phyloP scores from a whole-genome alignment of 2,113 vertebrate species.

The Chitala chitala region DNA sequence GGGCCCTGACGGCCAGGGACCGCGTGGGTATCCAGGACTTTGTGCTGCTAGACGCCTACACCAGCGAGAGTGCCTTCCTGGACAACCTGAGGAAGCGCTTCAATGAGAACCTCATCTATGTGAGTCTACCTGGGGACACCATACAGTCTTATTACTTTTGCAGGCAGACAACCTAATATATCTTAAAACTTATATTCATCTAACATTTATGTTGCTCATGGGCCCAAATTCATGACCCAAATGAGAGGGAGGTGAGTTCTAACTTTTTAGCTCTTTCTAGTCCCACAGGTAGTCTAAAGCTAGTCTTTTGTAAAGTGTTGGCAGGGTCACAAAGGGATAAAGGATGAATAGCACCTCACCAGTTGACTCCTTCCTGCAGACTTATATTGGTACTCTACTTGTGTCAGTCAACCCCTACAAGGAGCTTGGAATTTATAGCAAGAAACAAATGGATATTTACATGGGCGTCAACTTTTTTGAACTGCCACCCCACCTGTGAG shows the following conservation, averaged over 20 bases:
- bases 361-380: slow-evolving; percentile 60
- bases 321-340: background rate
- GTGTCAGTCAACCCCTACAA: slow-evolving; percentile 97
- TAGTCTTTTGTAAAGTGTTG: background rate
- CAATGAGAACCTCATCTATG: slow-evolving; percentile 91
- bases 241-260: background rate
- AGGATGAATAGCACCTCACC: background rate
- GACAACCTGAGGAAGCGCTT: slow-evolving; percentile 89
- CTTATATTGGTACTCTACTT: slow-evolving; percentile 88
- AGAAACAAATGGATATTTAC: slow-evolving; percentile 85
- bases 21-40: slow-evolving; percentile 92
- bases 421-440: slow-evolving; percentile 82
- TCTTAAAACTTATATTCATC: background rate
- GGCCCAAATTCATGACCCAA: background rate
- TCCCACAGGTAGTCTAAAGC: background rate
- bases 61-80: slow-evolving; percentile 82
- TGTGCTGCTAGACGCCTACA: slow-evolving; percentile 83
- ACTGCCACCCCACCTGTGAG: slow-evolving; percentile 93
- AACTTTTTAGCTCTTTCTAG: background rate
- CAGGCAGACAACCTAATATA: background rate
- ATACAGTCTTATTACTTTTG: background rate
- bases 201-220: background rate
- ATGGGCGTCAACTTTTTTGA: slow-evolving; percentile 95
- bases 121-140: slow-evolving; percentile 48
- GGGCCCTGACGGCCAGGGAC: slow-evolving; percentile 83